Evolutionary conservation across 1,140 invertebrate genomes (phyloP).

Genomic region (Eciton burchellii): DNA sequence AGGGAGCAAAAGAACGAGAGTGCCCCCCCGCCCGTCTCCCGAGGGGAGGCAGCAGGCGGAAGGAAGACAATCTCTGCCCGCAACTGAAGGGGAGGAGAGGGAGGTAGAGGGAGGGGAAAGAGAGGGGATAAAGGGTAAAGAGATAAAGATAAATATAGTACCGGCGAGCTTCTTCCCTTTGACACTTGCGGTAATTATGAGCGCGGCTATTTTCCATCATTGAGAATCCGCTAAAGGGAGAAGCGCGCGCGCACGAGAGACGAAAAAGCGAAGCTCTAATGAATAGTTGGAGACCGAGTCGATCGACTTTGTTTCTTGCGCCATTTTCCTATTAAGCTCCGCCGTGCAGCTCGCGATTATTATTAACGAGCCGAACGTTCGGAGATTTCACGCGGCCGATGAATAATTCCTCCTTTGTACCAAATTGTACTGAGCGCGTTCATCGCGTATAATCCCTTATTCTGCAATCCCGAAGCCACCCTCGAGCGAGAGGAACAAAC

Average conservation of each 20-base stretch:
- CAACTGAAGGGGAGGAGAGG: neutral
- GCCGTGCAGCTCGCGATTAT: neutral
- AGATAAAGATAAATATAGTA: slow-evolving; percentile 57
- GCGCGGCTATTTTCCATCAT: slow-evolving; percentile 16
- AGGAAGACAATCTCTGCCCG: slow-evolving; percentile 41
- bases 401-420: no score
- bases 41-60: neutral
- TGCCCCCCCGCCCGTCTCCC: neutral
- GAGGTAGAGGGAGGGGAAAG: neutral
- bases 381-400: no score
- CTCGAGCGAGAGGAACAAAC: no score
- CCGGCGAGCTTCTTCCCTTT: slow-evolving; percentile 2
- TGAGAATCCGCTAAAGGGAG: neutral
- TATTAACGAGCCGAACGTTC: no score
- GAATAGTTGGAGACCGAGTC: slow-evolving; percentile 30
- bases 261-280: slow-evolving; percentile 2
- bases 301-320: slow-evolving; percentile 9
- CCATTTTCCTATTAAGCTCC: neutral
- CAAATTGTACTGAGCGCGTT: no score
- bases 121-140: no score
- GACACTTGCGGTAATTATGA: slow-evolving; percentile 59
- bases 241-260: neutral
- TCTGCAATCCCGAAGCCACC: no score
- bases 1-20: slow-evolving; percentile 38
- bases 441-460: no score